Evolutionary conservation across 1,140 invertebrate species (phyloP), one percentile per base, ranked within the genome.

Genomic region (Drosophila biarmipes): DNA sequence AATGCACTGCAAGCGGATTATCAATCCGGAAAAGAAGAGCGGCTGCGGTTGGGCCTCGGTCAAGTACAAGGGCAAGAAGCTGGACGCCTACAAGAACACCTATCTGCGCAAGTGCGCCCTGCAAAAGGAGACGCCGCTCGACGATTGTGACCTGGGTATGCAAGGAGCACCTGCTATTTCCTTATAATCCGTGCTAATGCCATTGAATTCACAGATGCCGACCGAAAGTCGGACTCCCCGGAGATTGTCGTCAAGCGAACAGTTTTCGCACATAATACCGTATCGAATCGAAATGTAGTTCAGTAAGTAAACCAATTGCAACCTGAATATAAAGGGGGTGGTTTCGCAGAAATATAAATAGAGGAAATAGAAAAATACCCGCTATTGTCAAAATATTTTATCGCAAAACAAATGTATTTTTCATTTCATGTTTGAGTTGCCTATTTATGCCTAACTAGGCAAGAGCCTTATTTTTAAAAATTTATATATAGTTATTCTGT

Each of bases 41-140:
- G 97, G 97, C 1, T 98, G 97, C 93, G 97, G 97, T 4, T 98
- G 97, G 97, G 96, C 97, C 7, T 97, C 95, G 17, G 95, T 96
- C 1, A 95, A 96, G 86, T 97, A 97, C 90, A 95, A 94, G 91
- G 96, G 96, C 0, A 96, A 96, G 82, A 97, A 97, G 92, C 92
- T 98, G 73, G 97, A 98, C 90, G 95, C 95, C 8, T 97, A 97
- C 90, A 98, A 98, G 92, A 96, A 96, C 58, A 94, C 95, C 34
- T 98, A 96, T 94, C 95, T 97, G 79, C 94, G 96, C 17, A 94
- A 95, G 71, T 93, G 93, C 63, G 94, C 94, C 43, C 76, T 93
- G 27, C 94, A 94, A 82, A 93, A 94, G 66, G 94, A 93, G 40
- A 90, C 87, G 3, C 92, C 86, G 24, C 81, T 85, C 2, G 91